Conservation (phyloP, 2,113 vertebrate genomes). For the Oreochromis spilurus region DNA sequence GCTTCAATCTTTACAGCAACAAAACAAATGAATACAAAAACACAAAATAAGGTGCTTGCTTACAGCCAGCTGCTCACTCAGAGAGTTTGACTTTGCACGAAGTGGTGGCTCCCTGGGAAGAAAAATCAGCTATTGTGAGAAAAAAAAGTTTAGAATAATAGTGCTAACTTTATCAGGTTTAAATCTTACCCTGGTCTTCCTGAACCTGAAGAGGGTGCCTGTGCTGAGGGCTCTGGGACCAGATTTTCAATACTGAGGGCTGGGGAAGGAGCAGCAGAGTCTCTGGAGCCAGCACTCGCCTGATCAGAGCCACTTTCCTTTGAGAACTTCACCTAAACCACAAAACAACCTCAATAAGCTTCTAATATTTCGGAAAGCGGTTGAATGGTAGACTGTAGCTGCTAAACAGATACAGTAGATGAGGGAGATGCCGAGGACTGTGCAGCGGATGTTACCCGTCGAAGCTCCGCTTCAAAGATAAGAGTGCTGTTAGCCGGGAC, state of each 20-base stretch:
- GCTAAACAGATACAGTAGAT: neutral
- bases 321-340: conserved; percentile 82
- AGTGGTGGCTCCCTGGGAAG: conserved; percentile 79
- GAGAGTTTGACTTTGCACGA: conserved; percentile 85
- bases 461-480: conserved; percentile 86
- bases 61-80: conserved; percentile 86
- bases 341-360: neutral
- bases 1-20: neutral
- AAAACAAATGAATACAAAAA: neutral
- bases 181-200: conserved; percentile 77
- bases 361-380: neutral
- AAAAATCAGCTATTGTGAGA: neutral
- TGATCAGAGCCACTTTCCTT: conserved; percentile 78
- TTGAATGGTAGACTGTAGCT: rapidly evolving
- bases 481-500: conserved; percentile 82
- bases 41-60: conserved; percentile 29
- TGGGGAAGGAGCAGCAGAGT: conserved; percentile 81
- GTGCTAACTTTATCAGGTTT: neutral
- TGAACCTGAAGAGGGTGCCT: conserved; percentile 65
- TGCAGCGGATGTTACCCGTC: conserved; percentile 72
- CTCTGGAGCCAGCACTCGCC: conserved; percentile 75
- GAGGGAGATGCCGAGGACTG: neutral
- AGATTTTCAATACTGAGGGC: conserved; percentile 75
- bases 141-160: neutral
- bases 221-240: conserved; percentile 62